Base-by-base conservation (phyloP, 2,888 invertebrate genomes). In the Brachylomia viminalis region DNA sequence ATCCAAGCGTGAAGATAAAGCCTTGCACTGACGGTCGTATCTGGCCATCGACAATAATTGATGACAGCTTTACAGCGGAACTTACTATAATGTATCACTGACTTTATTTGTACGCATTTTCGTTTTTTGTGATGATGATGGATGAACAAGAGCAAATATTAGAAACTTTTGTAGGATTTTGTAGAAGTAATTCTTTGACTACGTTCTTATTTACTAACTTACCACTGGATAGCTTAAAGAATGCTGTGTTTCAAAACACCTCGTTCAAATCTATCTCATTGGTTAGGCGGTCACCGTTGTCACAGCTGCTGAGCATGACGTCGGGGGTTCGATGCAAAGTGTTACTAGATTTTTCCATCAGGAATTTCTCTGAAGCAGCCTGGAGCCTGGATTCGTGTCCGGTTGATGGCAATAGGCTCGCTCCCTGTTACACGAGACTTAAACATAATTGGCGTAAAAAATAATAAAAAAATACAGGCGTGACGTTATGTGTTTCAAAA, bases 1-100 rank as follows among this genome's bases (percentile, higher is more conserved):
- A 62, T 75, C 56, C 52, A 72, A 72, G 74, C 86, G 80, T 84
- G 77, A 85, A 86, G 89, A 89, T 89, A 86, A 86, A 79, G 68
- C 72, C 68, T 65, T 69, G 80, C 67, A 80, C 82, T 79, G 76
- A 81, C 56, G 42, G 47, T 20, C 13, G 11, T 80, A 75, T 79
- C 75, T 65, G 27, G 38, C 58, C 72, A 80, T 80, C 72, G 42
- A 71, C 38, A 42, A 65, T 86, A 65, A 83, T 79, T 84, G 75
- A 77, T 85, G 80, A 86, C 77, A 80, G 56, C 33, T 66, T 62
- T 42, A 75, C 54, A 75, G 65, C 56, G 30, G 38, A 69, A 30
- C 59, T 52, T 66, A 20, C 27, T 20, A 54, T 27, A 27, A 64
- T 62, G 64, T 77, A 61, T 67, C n/a, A 69, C 30, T 56, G 56